phyloP scores from a whole-genome alignment of 2,888 invertebrate genomes.

The Proisotoma minuta region DNA sequence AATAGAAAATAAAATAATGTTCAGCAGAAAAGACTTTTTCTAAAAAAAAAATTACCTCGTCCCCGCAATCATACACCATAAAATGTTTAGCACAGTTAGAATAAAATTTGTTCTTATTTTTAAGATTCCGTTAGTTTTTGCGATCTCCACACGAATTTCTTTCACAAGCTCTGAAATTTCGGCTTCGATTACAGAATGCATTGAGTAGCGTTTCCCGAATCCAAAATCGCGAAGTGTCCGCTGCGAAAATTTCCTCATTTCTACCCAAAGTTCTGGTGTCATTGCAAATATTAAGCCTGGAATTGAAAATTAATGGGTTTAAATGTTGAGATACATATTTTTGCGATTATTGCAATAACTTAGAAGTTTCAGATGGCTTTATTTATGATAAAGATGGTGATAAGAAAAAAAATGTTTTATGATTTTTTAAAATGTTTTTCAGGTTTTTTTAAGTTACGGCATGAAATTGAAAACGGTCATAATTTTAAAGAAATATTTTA shows the following conservation, averaged over 20 bases:
- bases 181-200: conserved; percentile 29
- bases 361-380: too few species aligned
- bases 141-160: conserved; percentile 15
- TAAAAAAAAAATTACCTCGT: too few species aligned
- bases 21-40: too few species aligned
- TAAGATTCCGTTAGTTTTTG: conserved; percentile 14
- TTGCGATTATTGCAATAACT: too few species aligned
- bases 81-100: conserved; percentile 29
- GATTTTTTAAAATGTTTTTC: too few species aligned
- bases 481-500: too few species aligned
- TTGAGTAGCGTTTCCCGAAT: conserved; percentile 15
- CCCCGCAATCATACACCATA: conserved; percentile 39
- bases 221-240: conserved; percentile 20
- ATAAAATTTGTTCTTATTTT: conserved; percentile 29
- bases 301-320: background rate
- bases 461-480: too few species aligned
- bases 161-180: conserved; percentile 19
- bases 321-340: too few species aligned
- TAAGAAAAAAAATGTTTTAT: too few species aligned
- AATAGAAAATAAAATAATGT: too few species aligned
- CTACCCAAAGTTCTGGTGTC: conserved; percentile 14
- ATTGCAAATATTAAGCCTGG: conserved; percentile 2
- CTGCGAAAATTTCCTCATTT: conserved; percentile 35
- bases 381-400: too few species aligned
- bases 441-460: too few species aligned